Evolutionary conservation across 2,888 invertebrate genomes (phyloP).

Genomic region (Junonia oenone): DNA sequence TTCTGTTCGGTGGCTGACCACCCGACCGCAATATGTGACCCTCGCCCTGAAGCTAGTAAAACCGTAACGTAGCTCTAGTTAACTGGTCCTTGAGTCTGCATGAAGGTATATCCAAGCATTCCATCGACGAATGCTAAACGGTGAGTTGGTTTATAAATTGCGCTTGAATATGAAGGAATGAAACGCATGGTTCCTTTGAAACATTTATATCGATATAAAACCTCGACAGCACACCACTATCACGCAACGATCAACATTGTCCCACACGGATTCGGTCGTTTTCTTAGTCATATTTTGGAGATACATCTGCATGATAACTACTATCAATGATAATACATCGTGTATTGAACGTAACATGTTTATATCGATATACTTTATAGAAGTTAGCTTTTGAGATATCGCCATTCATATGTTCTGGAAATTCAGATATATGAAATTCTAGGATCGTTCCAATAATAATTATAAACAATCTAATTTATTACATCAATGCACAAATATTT

Average conservation of each 20-base stretch:
- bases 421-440: no score
- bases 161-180: constrained; percentile 40
- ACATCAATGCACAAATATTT: neutral
- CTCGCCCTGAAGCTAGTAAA: constrained; percentile 59
- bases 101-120: constrained; percentile 71
- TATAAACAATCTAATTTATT: neutral
- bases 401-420: neutral
- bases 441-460: no score
- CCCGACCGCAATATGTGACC: constrained; percentile 59
- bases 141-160: constrained; percentile 65
- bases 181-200: constrained; percentile 32
- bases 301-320: constrained; percentile 9
- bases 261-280: constrained; percentile 4
- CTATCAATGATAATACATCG: neutral
- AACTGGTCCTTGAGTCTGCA: constrained; percentile 63
- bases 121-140: constrained; percentile 69
- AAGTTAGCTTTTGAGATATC: constrained; percentile 45
- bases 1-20: constrained; percentile 63
- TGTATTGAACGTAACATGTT: constrained; percentile 14
- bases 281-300: constrained; percentile 6
- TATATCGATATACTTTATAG: constrained; percentile 37
- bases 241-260: constrained; percentile 12
- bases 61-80: constrained; percentile 64
- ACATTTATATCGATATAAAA: constrained; percentile 35
- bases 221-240: constrained; percentile 12